phyloP scores from a whole-genome alignment of 2,888 invertebrate genomes.

The Globia sparganii region DNA sequence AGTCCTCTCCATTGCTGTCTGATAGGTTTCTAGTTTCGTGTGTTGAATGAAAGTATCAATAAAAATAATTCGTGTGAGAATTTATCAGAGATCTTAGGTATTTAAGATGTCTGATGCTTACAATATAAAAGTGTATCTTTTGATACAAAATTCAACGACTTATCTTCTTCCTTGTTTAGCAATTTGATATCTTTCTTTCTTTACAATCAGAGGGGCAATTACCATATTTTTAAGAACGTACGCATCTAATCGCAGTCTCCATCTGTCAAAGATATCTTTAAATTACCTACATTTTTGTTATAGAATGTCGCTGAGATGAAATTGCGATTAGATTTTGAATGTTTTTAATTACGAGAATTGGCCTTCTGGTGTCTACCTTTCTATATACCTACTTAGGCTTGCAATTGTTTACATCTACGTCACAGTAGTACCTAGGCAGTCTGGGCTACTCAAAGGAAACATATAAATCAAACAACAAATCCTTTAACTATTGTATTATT shows the following conservation, averaged over 20 bases:
- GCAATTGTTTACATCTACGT: not conserved
- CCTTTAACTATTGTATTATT: slow-evolving; percentile 41
- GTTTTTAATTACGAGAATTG: no score
- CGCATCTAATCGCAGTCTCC: no score
- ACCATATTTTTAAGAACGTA: no score
- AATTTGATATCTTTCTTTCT: not conserved
- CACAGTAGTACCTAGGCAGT: not conserved
- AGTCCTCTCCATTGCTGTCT: no score
- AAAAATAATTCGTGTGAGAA: slow-evolving; percentile 17
- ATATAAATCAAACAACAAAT: slow-evolving; percentile 38
- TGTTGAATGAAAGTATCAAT: slow-evolving; percentile 10
- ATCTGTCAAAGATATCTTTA: no score
- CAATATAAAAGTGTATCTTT: not conserved
- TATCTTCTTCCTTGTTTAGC: not conserved
- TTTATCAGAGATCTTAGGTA: slow-evolving; percentile 14
- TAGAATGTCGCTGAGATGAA: no score
- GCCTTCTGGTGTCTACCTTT: not conserved
- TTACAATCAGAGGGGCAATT: not conserved
- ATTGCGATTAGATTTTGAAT: no score
- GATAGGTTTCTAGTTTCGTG: not conserved
- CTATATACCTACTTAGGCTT: not conserved
- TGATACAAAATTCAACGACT: not conserved
- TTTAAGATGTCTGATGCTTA: slow-evolving; percentile 29
- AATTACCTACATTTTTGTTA: not conserved
- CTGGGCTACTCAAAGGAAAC: slow-evolving; percentile 16